phyloP scores from a whole-genome alignment of 2,797 vertebrate genomes.

The Knipowitschia caucasica region DNA sequence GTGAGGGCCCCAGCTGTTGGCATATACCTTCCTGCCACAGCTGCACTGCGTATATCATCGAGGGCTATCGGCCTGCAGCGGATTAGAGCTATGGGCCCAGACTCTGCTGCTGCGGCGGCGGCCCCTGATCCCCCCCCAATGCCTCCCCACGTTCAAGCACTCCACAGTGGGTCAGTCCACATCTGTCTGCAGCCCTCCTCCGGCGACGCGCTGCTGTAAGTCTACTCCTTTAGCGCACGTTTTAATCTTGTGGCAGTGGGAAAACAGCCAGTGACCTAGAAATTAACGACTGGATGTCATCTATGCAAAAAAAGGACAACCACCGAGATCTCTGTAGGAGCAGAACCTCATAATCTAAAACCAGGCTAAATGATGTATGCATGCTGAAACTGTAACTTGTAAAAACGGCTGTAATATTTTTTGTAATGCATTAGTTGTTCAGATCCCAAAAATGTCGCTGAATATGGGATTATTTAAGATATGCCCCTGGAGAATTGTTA shows the following conservation, averaged over 20 bases:
- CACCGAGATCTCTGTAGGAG: not conserved
- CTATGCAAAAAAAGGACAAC: not conserved
- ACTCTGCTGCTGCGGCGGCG: constrained; percentile 47
- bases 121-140: constrained; percentile 56
- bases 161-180: constrained; percentile 57
- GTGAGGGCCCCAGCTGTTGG: constrained; percentile 68
- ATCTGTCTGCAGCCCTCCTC: constrained; percentile 54
- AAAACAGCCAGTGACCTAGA: constrained; percentile 2
- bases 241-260: constrained; percentile 28
- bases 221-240: constrained; percentile 25
- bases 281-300: not conserved
- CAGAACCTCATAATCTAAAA: too few species aligned
- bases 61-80: constrained; percentile 64
- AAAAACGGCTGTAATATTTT: too few species aligned
- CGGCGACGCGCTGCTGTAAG: constrained; percentile 24
- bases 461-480: too few species aligned
- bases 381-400: too few species aligned
- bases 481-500: too few species aligned
- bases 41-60: constrained; percentile 72
- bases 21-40: constrained; percentile 69
- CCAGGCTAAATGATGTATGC: too few species aligned
- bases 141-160: constrained; percentile 46
- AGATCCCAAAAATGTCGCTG: too few species aligned
- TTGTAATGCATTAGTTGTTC: too few species aligned
- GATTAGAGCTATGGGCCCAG: constrained; percentile 62